A percentile compares a stretch with the other conserved stretches of the same genome.
Evolutionary conservation across 2,113 vertebrate genomes (phyloP).

Genomic region (Pimephales promelas): DNA sequence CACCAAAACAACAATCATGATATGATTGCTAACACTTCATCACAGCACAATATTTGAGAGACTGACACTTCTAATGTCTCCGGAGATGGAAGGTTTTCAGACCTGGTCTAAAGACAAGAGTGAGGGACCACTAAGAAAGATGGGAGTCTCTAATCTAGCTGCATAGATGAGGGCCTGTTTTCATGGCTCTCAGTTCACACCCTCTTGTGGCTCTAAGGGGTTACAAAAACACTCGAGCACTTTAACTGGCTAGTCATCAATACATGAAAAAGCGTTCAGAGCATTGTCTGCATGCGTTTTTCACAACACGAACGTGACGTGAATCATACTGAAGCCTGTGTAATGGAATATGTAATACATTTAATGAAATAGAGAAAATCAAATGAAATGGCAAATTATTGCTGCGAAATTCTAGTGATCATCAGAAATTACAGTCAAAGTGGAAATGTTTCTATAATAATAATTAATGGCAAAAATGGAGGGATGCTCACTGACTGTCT

Average conservation of each 20-base stretch:
- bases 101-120: conserved; percentile 1
- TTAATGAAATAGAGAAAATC: neutral
- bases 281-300: neutral
- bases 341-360: neutral
- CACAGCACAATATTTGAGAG: neutral
- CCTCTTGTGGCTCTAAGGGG: neutral
- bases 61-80: neutral
- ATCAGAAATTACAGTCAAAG: neutral
- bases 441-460: neutral
- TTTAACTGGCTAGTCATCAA: conserved; percentile 8
- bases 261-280: neutral
- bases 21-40: neutral
- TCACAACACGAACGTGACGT: neutral
- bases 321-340: neutral
- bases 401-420: neutral
- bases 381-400: neutral
- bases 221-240: conserved; percentile 6
- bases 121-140: neutral
- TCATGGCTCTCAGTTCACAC: neutral
- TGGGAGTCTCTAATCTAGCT: conserved; percentile 8
- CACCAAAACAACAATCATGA: too few species aligned
- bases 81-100: conserved; percentile 2
- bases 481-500: neutral
- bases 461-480: neutral
- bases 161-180: neutral